These are phyloP conservation scores for Gibbula magus DNA, from an alignment of 2,888 invertebrate species.

Conservation along the genomic window DNA sequence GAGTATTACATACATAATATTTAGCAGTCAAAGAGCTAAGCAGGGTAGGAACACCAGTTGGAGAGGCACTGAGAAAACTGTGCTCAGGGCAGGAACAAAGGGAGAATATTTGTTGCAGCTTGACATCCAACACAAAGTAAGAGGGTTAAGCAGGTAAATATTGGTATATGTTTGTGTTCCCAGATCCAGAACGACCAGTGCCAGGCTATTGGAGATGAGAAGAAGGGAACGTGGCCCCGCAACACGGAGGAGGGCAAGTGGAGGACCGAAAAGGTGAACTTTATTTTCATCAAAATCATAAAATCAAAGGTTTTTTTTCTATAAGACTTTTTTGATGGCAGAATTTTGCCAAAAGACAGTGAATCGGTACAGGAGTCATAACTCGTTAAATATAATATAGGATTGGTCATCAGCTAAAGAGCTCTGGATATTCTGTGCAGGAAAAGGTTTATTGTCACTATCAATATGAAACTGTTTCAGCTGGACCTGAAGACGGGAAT, in stretches of 20 bases:
- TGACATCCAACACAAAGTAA: not conserved
- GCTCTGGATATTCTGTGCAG: not conserved
- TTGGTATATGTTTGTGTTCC: slow-evolving; percentile 30
- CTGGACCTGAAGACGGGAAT: slow-evolving; percentile 76
- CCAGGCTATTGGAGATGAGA: slow-evolving; percentile 75
- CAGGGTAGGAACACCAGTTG: no score
- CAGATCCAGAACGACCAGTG: slow-evolving; percentile 78
- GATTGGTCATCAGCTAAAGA: no score
- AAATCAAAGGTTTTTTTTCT: no score
- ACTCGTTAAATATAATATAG: no score
- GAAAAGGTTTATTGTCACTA: not conserved
- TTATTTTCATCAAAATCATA: no score
- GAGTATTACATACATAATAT: no score
- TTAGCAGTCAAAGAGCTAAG: no score
- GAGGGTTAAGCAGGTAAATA: not conserved
- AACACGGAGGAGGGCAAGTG: slow-evolving; percentile 76
- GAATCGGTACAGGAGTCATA: no score
- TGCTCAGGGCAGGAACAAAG: no score
- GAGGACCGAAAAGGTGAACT: slow-evolving; percentile 63
- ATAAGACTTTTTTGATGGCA: no score
- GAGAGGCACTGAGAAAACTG: no score
- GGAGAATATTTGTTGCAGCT: not conserved
- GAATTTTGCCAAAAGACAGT: no score
- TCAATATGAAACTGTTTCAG: slow-evolving; percentile 40
- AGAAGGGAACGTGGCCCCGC: slow-evolving; percentile 75